Conservation (phyloP, 2,888 invertebrate genomes). For the Tachina grossa region DNA sequence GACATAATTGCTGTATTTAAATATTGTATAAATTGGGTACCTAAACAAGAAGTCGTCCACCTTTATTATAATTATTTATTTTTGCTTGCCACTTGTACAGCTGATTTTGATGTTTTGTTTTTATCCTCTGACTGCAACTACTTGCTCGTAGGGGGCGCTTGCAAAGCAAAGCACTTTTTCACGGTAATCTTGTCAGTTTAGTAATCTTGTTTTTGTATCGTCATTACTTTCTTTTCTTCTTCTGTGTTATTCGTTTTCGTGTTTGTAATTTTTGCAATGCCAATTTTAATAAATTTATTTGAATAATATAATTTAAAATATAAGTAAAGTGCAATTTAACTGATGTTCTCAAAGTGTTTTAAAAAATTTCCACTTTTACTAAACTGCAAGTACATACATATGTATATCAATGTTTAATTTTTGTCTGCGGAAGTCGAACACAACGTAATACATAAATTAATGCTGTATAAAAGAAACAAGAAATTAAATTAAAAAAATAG, state of each 20-base stretch:
- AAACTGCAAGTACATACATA: background rate
- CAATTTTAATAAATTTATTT: slow-evolving; percentile 41
- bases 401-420: slow-evolving; percentile 3
- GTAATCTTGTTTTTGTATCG: slow-evolving; percentile 44
- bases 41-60: slow-evolving; percentile 1
- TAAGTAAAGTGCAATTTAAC: slow-evolving; percentile 21
- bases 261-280: slow-evolving; percentile 55
- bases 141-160: background rate
- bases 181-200: slow-evolving; percentile 7
- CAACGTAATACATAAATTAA: slow-evolving; percentile 54
- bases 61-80: background rate
- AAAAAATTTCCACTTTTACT: slow-evolving; percentile 4
- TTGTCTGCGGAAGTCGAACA: slow-evolving; percentile 60
- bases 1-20: slow-evolving; percentile 71
- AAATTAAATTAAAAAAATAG: slow-evolving; percentile 21
- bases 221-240: slow-evolving; percentile 66
- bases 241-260: slow-evolving; percentile 45
- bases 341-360: background rate
- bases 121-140: background rate
- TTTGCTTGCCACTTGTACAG: slow-evolving; percentile 13
- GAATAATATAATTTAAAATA: slow-evolving; percentile 18
- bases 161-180: slow-evolving; percentile 17
- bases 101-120: slow-evolving; percentile 28
- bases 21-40: background rate
- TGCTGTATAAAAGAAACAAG: slow-evolving; percentile 32